These are phyloP conservation scores for Bugula neritina DNA, from an alignment of 2,888 invertebrate species.

Conservation along the genomic window DNA sequence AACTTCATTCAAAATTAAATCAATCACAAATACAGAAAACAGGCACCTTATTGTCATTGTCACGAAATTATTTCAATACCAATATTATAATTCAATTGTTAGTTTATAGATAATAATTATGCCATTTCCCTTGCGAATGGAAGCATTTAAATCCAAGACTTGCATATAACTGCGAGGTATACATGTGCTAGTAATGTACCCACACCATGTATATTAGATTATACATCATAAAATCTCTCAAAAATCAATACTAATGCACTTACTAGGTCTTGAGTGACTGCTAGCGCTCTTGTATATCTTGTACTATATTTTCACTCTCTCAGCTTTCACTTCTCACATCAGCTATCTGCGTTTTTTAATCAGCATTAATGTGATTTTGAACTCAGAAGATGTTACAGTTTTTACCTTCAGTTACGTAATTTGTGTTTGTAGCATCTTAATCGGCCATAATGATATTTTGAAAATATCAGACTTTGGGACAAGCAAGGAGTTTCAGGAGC, in stretches of 20 bases:
- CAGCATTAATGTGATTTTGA: too few relatives aligned
- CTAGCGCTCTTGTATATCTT: conserved; percentile 14
- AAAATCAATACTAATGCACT: conserved; percentile 24
- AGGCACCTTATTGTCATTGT: neutral
- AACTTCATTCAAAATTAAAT: neutral
- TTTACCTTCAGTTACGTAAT: too few relatives aligned
- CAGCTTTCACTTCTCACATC: too few relatives aligned
- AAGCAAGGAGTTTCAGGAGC: conserved; percentile 70
- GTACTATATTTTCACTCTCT: too few relatives aligned
- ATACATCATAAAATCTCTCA: neutral
- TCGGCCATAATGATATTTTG: conserved; percentile 56
- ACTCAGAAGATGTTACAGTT: too few relatives aligned
- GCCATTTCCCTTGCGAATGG: neutral
- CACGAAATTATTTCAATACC: too few relatives aligned
- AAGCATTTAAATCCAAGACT: too few relatives aligned
- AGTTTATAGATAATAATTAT: too few relatives aligned
- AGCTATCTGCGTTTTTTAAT: too few relatives aligned
- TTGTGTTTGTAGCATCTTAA: conserved; percentile 51
- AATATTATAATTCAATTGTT: too few relatives aligned
- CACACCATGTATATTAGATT: neutral
- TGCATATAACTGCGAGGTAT: too few relatives aligned
- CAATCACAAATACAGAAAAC: neutral
- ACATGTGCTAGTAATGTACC: too few relatives aligned
- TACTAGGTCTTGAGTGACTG: neutral
- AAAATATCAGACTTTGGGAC: conserved; percentile 99